Evolutionary conservation across 2,113 vertebrate genomes (phyloP).

Genomic region (Catharus minimus): DNA sequence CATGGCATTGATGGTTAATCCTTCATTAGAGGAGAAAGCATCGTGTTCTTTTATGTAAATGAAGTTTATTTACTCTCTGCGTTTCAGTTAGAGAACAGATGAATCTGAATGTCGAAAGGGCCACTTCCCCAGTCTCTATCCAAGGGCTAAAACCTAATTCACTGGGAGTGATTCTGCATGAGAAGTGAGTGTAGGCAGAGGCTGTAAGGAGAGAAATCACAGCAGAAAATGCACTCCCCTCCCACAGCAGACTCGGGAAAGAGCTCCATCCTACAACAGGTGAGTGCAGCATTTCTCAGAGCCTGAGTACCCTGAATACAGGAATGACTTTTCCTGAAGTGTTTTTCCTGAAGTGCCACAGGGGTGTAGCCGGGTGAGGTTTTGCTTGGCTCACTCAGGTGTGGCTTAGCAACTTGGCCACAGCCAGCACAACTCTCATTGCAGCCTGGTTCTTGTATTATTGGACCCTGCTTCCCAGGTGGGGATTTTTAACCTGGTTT

Average conservation of each 20-base stretch:
- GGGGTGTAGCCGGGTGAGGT: neutral
- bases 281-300: neutral
- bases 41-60: neutral
- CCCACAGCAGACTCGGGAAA: neutral
- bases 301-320: neutral
- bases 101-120: neutral
- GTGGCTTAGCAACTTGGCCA: neutral
- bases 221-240: neutral
- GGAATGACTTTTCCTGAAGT: neutral
- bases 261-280: neutral
- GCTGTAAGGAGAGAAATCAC: neutral
- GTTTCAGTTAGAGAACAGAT: neutral
- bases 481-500: neutral
- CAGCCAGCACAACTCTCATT: neutral
- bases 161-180: neutral
- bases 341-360: neutral
- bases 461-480: neutral
- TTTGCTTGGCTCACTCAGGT: neutral
- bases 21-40: neutral
- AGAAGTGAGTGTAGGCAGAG: neutral
- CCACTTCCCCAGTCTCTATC: neutral
- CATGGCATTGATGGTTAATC: neutral
- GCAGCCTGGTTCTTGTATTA: neutral
- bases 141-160: neutral
- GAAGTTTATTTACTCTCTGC: neutral